Evolutionary conservation across 2,888 invertebrate genomes (phyloP), one percentile per base, ranked within the genome.

Genomic region (Pandemis cinnamomeana): DNA sequence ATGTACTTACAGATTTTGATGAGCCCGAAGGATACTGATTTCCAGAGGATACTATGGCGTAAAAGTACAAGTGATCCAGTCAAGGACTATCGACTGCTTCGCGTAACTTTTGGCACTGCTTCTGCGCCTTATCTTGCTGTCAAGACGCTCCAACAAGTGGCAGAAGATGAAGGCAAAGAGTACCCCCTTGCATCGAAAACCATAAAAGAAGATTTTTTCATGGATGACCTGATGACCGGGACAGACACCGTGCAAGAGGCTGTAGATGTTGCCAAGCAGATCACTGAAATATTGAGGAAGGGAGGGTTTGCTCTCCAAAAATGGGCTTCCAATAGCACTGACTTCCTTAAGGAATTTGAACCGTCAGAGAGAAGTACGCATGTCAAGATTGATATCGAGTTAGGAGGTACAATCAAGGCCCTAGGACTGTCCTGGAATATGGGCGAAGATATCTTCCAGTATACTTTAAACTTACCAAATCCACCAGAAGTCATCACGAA

Each of bases 321-420:
- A 69, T 69, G 69, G 69, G 20, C 60, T 7, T 69, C 69, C 3
- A 69, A 60, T 48, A 48, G n/a, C 44, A 60, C n/a, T 1, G 60
- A 61, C 5, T 69, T 69, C 48, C 5, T 69, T 5, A 10, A 64
- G 46, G 13, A 27, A 5, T 13, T 78, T 0, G 75, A 75, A 3
- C 2, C 8, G 5, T 13, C 7, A 0, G n/a, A 75, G 48, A 63
- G 75, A 68, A 67, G 48, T 8, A n/a, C 71, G 0, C 51, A 63
- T 5, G 75, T 55, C 11, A 42, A 72, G 0, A 0, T 76, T 15
- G 72, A 77, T 42, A 11, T 77, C 7, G 67, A 72, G 4, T 0
- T 75, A 0, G 75, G 76, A 36, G 78, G 77, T 0, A 80, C 67
- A 10, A 75, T 78, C 0, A 76, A 79, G 11, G 75, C 78, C 7